phyloP scores from a whole-genome alignment of 2,888 invertebrate species.

The Abscondita cerata region DNA sequence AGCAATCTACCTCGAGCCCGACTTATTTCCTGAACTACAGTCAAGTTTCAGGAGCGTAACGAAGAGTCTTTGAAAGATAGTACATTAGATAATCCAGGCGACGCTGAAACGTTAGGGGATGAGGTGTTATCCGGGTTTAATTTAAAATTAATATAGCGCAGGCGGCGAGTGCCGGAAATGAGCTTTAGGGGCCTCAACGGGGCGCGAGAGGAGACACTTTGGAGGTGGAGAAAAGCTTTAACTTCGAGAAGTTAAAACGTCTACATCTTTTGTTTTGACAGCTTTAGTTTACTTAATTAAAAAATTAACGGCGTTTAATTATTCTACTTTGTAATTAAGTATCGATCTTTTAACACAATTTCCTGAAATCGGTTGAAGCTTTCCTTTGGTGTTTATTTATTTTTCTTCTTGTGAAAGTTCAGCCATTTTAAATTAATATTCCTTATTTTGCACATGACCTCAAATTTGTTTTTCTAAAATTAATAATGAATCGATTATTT shows the following conservation, averaged over 20 bases:
- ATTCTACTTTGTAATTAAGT: too few species aligned
- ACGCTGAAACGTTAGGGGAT: constrained; percentile 42
- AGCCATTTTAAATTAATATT: too few species aligned
- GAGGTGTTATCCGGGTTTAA: constrained; percentile 67
- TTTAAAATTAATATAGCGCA: constrained; percentile 76
- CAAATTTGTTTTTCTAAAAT: too few species aligned
- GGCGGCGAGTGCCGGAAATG: constrained; percentile 72
- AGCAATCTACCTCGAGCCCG: constrained; percentile 57
- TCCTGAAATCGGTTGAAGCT: too few species aligned
- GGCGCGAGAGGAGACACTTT: constrained; percentile 37
- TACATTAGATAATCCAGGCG: constrained; percentile 55
- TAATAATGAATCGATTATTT: too few species aligned
- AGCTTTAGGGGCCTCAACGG: constrained; percentile 64
- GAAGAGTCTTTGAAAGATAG: constrained; percentile 50
- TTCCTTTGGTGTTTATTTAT: too few species aligned
- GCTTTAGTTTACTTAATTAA: constrained; percentile 30
- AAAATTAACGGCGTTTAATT: not conserved
- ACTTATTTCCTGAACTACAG: constrained; percentile 55
- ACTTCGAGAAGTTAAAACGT: constrained; percentile 27
- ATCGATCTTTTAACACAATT: too few species aligned
- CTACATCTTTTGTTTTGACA: constrained; percentile 22
- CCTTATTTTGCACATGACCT: too few species aligned
- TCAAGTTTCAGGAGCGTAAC: constrained; percentile 40
- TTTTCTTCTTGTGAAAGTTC: too few species aligned
- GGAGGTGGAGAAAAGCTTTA: constrained; percentile 27